Percentiles rank a stretch among this genome's conserved stretches.
Evolutionary conservation across 2,888 invertebrate genomes (phyloP).

Genomic region (Conchocele bisecta): DNA sequence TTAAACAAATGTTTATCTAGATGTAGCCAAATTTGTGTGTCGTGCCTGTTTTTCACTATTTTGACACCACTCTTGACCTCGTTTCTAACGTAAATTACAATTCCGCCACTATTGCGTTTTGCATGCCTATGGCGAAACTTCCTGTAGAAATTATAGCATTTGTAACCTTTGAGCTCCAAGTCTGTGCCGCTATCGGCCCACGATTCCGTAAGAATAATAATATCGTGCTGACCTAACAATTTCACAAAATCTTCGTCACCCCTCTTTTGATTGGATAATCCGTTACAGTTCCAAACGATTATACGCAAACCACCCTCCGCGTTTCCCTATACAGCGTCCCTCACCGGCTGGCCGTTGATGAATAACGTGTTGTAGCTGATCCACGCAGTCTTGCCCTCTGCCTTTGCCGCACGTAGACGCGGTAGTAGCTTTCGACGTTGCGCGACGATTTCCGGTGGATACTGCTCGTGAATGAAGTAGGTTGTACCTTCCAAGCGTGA

Average conservation of each 20-base stretch:
- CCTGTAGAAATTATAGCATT: constrained; percentile 20
- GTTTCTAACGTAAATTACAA: constrained; percentile 20
- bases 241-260: not conserved
- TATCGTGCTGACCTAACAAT: not conserved
- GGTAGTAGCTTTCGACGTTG: no score
- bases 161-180: constrained; percentile 1
- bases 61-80: constrained; percentile 23
- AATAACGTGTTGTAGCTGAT: no score
- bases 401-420: no score
- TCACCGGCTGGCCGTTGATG: no score
- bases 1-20: constrained; percentile 28
- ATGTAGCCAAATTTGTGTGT: constrained; percentile 35
- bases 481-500: no score
- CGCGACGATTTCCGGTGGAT: no score
- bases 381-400: no score
- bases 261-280: not conserved
- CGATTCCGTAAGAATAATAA: not conserved
- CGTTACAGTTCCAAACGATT: not conserved
- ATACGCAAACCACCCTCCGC: not conserved
- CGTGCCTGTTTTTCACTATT: constrained; percentile 24
- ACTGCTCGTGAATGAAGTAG: no score
- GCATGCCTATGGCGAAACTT: constrained; percentile 31
- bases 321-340: not conserved
- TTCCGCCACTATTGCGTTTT: constrained; percentile 29
- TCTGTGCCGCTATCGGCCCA: not conserved